Base-by-base conservation (phyloP, 2,888 invertebrate species). In the Piscicola geometra region DNA sequence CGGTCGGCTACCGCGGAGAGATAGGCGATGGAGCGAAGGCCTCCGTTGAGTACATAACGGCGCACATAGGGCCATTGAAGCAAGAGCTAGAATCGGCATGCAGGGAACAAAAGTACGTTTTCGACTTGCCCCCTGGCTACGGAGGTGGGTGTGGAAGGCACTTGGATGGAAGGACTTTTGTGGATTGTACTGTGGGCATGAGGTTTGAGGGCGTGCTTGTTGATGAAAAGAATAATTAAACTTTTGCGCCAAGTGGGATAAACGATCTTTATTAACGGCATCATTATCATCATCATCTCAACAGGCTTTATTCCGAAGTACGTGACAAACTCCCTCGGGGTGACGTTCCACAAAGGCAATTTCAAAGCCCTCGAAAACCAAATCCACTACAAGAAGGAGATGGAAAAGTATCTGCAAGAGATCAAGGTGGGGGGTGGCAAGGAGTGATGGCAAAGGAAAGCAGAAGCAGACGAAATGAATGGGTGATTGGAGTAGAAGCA, bases 311-410 rank as follows among this genome's bases (percentile, higher is more conserved):
- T 73, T 64, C 73, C 73, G 18, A 33, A 56, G 18, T 73, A 35
- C 60, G 15, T 35, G 21, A 56, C 21, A 30, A 36, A 73, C 25
- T 73, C 73, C 1, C 47, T 64, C 18, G 64, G 73, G n/a, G 21
- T 73, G 41, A 73, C 60, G 12, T 73, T 64, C 52, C 28, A 52
- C 33, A 73, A n/a, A 28, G 64, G 35, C n/a, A 64, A 35, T 36
- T 52, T 56, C 60, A 73, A 73, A n/a, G 47, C 73, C 35, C 73
- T 73, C n/a, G 30, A 73, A 30, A 64, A 73, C 3, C 52, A 64
- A n/a, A 30, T 73, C 32, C 21, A 3, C 0, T 52, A 30, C 21
- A 73, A 33, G 60, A 25, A 41, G 28, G 33, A 64, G 33, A 25
- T n/a, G 1, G 41, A 56, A 18, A 28, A 15, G 12, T n/a, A 35